These are phyloP conservation scores for Agelaius phoeniceus DNA, from an alignment of 2,113 vertebrate species.

Conservation along the genomic window DNA sequence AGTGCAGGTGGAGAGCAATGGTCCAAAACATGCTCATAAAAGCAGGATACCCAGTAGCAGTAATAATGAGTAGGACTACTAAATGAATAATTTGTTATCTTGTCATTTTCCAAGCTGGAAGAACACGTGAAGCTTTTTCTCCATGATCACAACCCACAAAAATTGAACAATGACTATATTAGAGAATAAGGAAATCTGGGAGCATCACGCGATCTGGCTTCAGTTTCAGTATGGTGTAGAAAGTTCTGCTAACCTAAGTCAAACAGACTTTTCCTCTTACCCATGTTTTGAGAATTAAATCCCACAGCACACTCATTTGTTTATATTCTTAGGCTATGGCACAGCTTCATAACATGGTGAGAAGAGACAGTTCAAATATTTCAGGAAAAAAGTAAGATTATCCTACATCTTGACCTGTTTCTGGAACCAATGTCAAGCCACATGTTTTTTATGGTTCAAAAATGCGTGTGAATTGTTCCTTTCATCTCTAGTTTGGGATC, in stretches of 20 bases:
- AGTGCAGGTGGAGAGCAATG: neutral
- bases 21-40: neutral
- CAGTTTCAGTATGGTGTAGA: neutral
- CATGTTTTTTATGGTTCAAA: neutral
- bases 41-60: neutral
- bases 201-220: neutral
- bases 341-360: neutral
- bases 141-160: neutral
- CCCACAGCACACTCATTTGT: neutral
- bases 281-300: neutral
- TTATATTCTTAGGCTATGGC: neutral
- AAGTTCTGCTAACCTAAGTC: neutral
- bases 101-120: neutral
- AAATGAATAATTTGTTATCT: neutral
- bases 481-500: conserved; percentile 31
- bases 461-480: neutral
- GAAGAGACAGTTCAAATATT: conserved; percentile 2
- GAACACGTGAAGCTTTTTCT: neutral
- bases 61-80: neutral
- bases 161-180: neutral
- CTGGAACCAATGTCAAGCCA: conserved; percentile 26
- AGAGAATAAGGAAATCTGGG: neutral
- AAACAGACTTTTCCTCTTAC: neutral
- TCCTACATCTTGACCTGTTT: neutral
- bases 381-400: neutral